A percentile compares a stretch with the other conserved stretches of the same genome.
Evolutionary conservation across 1,140 invertebrate species (phyloP).

Genomic region (Mercenaria mercenaria): DNA sequence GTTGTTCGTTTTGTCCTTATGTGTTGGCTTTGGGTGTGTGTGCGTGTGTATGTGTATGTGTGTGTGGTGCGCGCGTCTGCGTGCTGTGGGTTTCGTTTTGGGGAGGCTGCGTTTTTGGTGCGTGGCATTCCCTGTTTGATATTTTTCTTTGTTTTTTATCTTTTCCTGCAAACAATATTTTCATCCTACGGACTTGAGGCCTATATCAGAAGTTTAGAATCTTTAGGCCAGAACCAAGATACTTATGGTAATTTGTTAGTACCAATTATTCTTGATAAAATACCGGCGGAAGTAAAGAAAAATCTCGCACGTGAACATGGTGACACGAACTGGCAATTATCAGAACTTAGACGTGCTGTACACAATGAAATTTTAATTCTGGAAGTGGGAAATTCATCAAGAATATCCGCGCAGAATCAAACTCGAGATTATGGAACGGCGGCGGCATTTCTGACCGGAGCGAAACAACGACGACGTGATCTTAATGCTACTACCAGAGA

Average conservation of each 20-base stretch:
- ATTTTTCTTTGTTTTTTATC: too few relatives aligned
- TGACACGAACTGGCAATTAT: background rate
- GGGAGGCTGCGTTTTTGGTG: too few relatives aligned
- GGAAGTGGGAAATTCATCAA: background rate
- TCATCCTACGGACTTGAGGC: background rate
- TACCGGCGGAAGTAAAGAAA: background rate
- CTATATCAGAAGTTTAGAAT: background rate
- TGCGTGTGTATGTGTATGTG: too few relatives aligned
- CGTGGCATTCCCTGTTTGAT: too few relatives aligned
- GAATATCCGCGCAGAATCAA: background rate
- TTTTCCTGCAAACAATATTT: background rate
- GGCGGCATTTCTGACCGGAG: constrained; percentile 6
- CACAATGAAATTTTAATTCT: background rate
- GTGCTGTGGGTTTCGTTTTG: too few relatives aligned
- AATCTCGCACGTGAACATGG: background rate
- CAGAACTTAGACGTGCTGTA: background rate
- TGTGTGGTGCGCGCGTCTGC: too few relatives aligned
- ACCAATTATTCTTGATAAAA: constrained; percentile 9
- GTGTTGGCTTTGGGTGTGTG: too few relatives aligned
- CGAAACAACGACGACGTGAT: too few relatives aligned
- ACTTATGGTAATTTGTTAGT: constrained; percentile 16
- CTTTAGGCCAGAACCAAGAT: background rate
- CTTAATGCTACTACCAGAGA: too few relatives aligned
- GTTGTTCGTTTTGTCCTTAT: too few relatives aligned
- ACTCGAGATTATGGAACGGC: background rate